Evolutionary conservation across 2,797 vertebrate genomes (phyloP), one percentile per base, ranked within the genome.

Genomic region (Vespertilio murinus): DNA sequence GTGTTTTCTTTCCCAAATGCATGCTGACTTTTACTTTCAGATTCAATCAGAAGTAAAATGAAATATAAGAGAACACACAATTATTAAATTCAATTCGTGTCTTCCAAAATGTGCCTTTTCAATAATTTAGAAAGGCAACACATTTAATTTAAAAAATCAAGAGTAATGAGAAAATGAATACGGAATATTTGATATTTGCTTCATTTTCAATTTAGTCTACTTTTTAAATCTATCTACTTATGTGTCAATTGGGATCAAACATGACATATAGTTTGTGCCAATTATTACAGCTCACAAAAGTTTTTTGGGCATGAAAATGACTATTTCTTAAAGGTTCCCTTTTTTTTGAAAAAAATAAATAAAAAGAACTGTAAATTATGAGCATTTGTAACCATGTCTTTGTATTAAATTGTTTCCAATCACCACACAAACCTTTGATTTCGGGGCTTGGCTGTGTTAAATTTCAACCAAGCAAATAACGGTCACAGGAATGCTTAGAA

Each of bases 391-490:
- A 73, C 71, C 73, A 59, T 77, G 65, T 77, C 30, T 80, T 90
- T 93, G 81, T 77, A 65, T 84, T 65, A 87, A 90, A 94, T 80
- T 89, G 25, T 86, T 96, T 77, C 71, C 75, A 86, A 88, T 89
- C 47, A 77, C 22, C 16, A 20, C 12, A 91, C 64, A 47, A 82
- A 56, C 56, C 47, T 49, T 94, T 94, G 92, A 71, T 95, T 81
- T 93, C 73, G 83, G 75, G 23, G 33, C 42, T 71, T 90, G 84
- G 64, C 89, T 52, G 20, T 7, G 67, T 18, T 77, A 59, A 89
- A 79, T 49, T 88, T 89, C 77, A 94, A 70, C 78, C 90, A 92
- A 84, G 83, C 73, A 75, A 91, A 83, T 75, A 70, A 71, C 20
- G 30, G 3, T 83, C 47, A 74, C 73, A 95, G 69, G 49, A 86